These are phyloP conservation scores for Cariama cristata DNA, from an alignment of 2,113 vertebrate species.

Conservation along the genomic window DNA sequence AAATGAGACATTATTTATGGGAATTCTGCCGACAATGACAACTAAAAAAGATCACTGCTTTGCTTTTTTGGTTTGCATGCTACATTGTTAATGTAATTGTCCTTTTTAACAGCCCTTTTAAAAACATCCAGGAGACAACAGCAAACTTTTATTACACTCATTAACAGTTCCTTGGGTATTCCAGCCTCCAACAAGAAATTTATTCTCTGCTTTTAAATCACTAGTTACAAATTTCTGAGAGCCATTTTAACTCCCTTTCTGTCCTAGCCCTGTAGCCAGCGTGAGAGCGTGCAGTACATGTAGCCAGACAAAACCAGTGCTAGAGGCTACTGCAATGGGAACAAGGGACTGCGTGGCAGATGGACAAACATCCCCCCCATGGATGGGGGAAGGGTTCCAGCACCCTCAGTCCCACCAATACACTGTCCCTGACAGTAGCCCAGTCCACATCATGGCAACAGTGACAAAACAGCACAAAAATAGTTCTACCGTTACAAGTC, in stretches of 20 bases:
- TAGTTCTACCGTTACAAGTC: not conserved
- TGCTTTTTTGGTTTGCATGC: not conserved
- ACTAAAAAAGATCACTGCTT: not conserved
- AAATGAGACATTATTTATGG: not conserved
- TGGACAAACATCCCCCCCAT: not conserved
- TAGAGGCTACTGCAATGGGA: not conserved
- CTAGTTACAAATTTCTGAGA: not conserved
- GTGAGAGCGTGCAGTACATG: fast-evolving
- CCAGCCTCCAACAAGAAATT: not conserved
- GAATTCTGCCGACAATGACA: not conserved
- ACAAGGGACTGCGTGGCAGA: not conserved
- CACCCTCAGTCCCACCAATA: not conserved
- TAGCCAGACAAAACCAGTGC: not conserved
- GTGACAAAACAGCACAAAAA: not conserved
- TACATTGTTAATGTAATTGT: not conserved
- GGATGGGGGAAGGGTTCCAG: not conserved
- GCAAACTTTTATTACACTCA: not conserved
- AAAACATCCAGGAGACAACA: not conserved
- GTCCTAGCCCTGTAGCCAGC: not conserved
- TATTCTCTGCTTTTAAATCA: not conserved
- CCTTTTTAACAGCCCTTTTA: not conserved
- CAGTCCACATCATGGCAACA: not conserved
- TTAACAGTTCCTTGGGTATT: not conserved
- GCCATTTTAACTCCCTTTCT: not conserved
- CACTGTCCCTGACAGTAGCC: not conserved